Evolutionary conservation across 1,140 invertebrate genomes (phyloP), one percentile per base, ranked within the genome.

Genomic region (Tetraneura akinire): DNA sequence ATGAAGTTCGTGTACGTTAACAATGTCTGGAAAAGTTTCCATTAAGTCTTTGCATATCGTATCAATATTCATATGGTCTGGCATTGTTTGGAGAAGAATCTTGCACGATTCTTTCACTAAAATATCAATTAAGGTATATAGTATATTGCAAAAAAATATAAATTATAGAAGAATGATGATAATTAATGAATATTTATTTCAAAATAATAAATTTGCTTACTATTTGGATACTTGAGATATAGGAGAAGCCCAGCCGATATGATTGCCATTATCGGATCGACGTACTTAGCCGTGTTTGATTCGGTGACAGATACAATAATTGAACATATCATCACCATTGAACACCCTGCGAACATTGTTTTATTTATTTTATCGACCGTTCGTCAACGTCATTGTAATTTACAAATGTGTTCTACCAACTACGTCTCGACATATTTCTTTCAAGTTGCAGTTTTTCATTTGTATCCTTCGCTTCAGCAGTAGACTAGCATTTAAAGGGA

Each of bases 1-100:
- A 82, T 94, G 93, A 18, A 94, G 87, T 85, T 95, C 93, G 82
- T 95, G 93, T 16, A 94, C 89, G 82, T 92, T 92, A 0, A 92
- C 86, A 57, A 94, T 91, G 64, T 91, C 90, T 0, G 93, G 93
- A 86, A 96, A 96, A 83, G 90, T 88, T 78, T 87, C 85, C 0
- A 91, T 84, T 14, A 94, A 84, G 81, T 91, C 88, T 32, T 86
- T 86, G 81, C 91, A 90, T 37, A 93, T 86, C 3, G 86, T 87
- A 71, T 91, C 88, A 42, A 94, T 90, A 82, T 94, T 90, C 42
- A 94, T 93, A 60, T 92, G 90, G 82, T 90, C 91, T 1, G 93
- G 93, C 57, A 94, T 93, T 3, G 92, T 94, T 86, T 94, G 92
- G 3, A 95, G 85, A 0, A 95, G 86, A 83, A 94, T 94, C 13